These are phyloP conservation scores for Podilymbus podiceps DNA, from an alignment of 2,113 vertebrate species.

Conservation along the genomic window DNA sequence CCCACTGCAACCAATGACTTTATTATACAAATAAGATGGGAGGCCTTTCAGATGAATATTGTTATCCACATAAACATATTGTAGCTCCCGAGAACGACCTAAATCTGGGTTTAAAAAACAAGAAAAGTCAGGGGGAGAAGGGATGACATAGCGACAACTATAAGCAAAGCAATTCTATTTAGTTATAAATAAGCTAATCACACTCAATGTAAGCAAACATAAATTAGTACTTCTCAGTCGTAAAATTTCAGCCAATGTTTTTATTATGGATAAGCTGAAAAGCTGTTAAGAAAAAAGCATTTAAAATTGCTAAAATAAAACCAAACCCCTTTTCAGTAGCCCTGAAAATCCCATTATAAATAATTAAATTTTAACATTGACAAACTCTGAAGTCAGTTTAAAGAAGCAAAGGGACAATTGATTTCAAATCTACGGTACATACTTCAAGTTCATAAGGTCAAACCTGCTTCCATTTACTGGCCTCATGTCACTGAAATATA, in stretches of 20 bases:
- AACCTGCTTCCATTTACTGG: not conserved
- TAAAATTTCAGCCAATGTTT: not conserved
- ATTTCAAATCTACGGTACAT: not conserved
- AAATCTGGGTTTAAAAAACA: slow-evolving; percentile 82
- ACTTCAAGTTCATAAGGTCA: slow-evolving; percentile 6
- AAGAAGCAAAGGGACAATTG: not conserved
- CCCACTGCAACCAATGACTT: slow-evolving; percentile 96
- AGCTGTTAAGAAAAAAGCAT: not conserved
- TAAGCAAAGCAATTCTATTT: not conserved
- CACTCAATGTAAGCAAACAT: not conserved
- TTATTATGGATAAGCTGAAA: not conserved
- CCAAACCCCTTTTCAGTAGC: not conserved
- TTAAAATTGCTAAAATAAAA: not conserved
- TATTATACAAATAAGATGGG: slow-evolving; percentile 90
- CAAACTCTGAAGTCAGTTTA: not conserved
- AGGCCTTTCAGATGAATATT: slow-evolving; percentile 83
- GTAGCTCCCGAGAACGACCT: slow-evolving; percentile 91
- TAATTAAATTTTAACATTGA: slow-evolving; percentile 12
- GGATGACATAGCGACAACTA: not conserved
- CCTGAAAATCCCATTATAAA: slow-evolving; percentile 26
- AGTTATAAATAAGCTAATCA: slow-evolving; percentile 8
- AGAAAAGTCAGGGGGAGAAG: not conserved
- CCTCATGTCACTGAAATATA: not conserved
- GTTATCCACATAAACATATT: slow-evolving; percentile 95
- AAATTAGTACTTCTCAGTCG: not conserved